These are phyloP conservation scores for Tipula vernalis DNA, from an alignment of 2,888 invertebrate genomes.

Conservation along the genomic window DNA sequence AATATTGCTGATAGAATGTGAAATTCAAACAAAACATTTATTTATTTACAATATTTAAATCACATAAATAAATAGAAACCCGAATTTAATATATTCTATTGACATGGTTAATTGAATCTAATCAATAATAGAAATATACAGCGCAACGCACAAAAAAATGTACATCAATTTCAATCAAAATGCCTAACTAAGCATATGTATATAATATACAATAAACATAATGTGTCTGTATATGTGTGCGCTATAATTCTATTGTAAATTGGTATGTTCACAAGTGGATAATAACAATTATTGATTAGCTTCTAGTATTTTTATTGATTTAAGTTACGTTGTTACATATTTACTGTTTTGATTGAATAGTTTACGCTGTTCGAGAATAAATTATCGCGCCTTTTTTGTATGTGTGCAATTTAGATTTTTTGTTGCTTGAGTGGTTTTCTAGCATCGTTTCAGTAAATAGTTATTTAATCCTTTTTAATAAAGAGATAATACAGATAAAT, in stretches of 20 bases:
- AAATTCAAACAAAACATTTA: neutral
- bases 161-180: neutral
- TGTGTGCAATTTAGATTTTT: neutral
- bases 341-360: neutral
- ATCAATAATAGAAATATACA: neutral
- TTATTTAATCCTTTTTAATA: neutral
- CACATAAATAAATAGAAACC: neutral
- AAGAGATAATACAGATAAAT: no score
- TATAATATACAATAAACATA: neutral
- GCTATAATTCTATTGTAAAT: neutral
- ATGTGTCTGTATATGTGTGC: neutral
- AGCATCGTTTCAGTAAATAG: neutral
- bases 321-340: neutral
- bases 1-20: neutral
- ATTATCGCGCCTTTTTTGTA: neutral
- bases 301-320: neutral
- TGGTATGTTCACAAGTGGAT: neutral
- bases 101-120: slow-evolving; percentile 4
- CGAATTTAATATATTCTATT: neutral
- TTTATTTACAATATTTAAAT: neutral
- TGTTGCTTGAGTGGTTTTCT: neutral
- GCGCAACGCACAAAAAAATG: neutral
- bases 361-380: neutral
- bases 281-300: neutral
- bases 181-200: neutral